Percentiles rank a stretch among this genome's conserved stretches.
phyloP scores from a whole-genome alignment of 1,140 invertebrate species.

The Bemisia tabaci region DNA sequence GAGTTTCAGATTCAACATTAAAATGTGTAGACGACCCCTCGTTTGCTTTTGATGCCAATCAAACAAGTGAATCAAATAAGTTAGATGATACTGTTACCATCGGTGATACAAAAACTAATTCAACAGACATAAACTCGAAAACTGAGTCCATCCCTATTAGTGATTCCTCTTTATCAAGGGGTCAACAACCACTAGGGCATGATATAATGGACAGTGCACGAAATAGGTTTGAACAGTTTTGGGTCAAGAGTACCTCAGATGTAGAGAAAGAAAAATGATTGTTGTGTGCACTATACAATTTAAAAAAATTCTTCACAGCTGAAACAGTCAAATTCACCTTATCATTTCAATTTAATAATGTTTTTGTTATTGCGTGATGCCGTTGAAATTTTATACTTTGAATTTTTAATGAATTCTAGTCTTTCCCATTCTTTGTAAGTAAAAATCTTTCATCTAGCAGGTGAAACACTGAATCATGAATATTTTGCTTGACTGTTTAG shows the following conservation, averaged over 20 bases:
- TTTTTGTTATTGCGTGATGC: no score
- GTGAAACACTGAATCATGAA: no score
- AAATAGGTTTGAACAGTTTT: not conserved
- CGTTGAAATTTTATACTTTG: no score
- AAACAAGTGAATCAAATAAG: not conserved
- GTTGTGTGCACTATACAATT: not conserved
- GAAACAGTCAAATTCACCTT: no score
- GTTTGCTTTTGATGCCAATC: not conserved
- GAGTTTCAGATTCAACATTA: not conserved
- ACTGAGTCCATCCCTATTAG: not conserved
- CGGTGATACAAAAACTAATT: not conserved
- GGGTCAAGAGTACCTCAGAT: not conserved
- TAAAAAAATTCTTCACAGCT: no score
- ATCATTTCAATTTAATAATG: no score
- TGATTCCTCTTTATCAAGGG: not conserved
- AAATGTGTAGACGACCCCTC: not conserved
- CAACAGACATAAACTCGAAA: not conserved
- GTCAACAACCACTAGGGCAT: not conserved
- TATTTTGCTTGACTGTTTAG: no score
- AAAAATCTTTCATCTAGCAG: no score
- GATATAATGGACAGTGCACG: not conserved
- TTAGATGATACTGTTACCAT: not conserved
- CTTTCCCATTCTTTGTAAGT: no score
- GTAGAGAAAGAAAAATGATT: not conserved
- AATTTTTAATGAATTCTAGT: no score